Percentiles rank a stretch among this genome's conserved stretches.
These are phyloP conservation scores for Microhierax caerulescens DNA, from an alignment of 2,797 vertebrate species.

Conservation along the genomic window DNA sequence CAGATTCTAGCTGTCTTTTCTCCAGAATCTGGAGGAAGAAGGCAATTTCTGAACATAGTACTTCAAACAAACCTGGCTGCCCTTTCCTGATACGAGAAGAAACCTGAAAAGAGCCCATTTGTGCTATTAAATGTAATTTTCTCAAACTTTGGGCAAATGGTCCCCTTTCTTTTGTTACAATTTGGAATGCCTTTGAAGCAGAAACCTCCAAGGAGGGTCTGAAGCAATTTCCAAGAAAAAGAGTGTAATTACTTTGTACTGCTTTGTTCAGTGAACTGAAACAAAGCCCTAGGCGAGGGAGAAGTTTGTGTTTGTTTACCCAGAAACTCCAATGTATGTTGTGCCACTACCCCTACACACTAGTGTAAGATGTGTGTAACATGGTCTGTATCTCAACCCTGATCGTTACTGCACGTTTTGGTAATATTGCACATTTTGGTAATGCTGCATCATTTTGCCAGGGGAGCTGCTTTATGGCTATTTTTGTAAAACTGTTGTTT, in stretches of 20 bases:
- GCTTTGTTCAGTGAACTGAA: conserved; percentile 3
- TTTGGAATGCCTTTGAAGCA: neutral
- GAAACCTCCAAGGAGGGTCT: conserved; percentile 29
- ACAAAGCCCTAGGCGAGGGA: neutral
- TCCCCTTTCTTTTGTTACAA: neutral
- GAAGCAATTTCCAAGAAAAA: conserved; percentile 36
- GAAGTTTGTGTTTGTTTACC: neutral
- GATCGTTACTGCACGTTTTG: neutral
- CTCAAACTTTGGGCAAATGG: conserved; percentile 1
- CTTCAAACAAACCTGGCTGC: neutral
- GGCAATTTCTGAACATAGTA: neutral
- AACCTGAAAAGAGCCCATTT: neutral
- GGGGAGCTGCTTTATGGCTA: neutral
- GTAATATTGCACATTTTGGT: neutral
- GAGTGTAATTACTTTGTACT: conserved; percentile 14
- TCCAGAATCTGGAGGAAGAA: neutral
- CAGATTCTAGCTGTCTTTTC: neutral
- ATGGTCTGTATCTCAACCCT: neutral
- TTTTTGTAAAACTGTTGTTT: neutral
- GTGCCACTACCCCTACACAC: neutral
- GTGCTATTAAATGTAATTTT: neutral
- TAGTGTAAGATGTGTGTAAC: neutral
- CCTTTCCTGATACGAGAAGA: neutral
- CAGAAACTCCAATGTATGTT: neutral
- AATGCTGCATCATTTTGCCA: neutral